Percentiles rank a stretch among this genome's conserved stretches.
These are phyloP conservation scores for Pangasius krempfi DNA, from an alignment of 2,797 vertebrate genomes.

Conservation along the genomic window DNA sequence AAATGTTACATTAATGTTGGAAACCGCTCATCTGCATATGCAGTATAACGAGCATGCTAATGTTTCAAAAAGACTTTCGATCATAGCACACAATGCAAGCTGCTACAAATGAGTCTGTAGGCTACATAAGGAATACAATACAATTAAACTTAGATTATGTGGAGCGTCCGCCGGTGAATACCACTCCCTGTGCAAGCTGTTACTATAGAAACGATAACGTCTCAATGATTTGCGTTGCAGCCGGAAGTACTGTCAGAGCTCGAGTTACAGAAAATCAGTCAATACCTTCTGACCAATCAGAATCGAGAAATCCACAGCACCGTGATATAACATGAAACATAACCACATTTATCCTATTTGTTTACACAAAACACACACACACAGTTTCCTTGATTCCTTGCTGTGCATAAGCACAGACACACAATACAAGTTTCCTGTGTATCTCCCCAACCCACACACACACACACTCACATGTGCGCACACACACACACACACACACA, in stretches of 20 bases:
- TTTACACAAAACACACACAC: background rate
- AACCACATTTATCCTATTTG: constrained; percentile 5
- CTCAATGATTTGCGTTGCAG: background rate
- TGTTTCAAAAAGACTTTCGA: constrained; percentile 12
- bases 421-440: constrained; percentile 1
- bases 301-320: background rate
- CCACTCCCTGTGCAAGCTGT: background rate
- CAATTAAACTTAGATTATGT: too few relatives aligned
- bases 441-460: background rate
- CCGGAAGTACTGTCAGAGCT: background rate
- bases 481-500: background rate
- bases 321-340: constrained; percentile 3
- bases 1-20: constrained; percentile 41
- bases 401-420: background rate
- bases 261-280: background rate
- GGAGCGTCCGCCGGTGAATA: background rate
- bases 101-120: background rate
- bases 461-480: background rate
- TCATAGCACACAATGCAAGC: background rate
- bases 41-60: constrained; percentile 40
- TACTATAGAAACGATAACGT: constrained; percentile 12
- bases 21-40: constrained; percentile 50
- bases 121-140: too few relatives aligned
- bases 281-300: constrained; percentile 14
- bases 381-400: constrained; percentile 11